These are phyloP conservation scores for Megaceryle maxima DNA, from an alignment of 2,113 vertebrate genomes.

Conservation along the genomic window DNA sequence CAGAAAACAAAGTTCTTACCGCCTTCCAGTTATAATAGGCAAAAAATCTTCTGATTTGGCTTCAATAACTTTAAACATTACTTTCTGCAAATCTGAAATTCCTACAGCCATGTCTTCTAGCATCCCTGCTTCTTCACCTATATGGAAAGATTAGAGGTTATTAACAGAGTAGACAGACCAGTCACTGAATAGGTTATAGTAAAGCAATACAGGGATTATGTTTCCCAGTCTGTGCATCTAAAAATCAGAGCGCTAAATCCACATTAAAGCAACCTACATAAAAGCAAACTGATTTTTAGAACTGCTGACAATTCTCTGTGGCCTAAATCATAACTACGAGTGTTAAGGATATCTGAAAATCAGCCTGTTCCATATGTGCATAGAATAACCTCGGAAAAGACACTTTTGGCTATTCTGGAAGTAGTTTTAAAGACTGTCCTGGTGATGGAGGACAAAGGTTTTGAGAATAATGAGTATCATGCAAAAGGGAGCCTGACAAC, in stretches of 20 bases:
- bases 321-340: background rate
- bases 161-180: slow-evolving; percentile 3
- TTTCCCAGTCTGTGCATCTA: background rate
- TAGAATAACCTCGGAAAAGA: background rate
- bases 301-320: background rate
- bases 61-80: slow-evolving; percentile 91
- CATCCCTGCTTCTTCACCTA: slow-evolving; percentile 98
- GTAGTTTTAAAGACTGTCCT: background rate
- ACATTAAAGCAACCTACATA: slow-evolving; percentile 11
- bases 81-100: slow-evolving; percentile 91
- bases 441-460: background rate
- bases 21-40: slow-evolving; percentile 89
- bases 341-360: slow-evolving; percentile 1
- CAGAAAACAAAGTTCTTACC: slow-evolving; percentile 78
- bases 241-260: background rate
- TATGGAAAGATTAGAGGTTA: slow-evolving; percentile 25
- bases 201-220: background rate
- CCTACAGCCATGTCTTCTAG: slow-evolving; percentile 97
- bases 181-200: background rate
- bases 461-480: background rate
- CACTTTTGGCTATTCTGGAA: background rate
- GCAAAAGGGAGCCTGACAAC: background rate
- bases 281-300: background rate
- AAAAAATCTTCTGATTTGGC: slow-evolving; percentile 88
- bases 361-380: background rate